These are phyloP conservation scores for Phrynocephalus versicolor DNA, from an alignment of 2,113 vertebrate species.

Conservation along the genomic window DNA sequence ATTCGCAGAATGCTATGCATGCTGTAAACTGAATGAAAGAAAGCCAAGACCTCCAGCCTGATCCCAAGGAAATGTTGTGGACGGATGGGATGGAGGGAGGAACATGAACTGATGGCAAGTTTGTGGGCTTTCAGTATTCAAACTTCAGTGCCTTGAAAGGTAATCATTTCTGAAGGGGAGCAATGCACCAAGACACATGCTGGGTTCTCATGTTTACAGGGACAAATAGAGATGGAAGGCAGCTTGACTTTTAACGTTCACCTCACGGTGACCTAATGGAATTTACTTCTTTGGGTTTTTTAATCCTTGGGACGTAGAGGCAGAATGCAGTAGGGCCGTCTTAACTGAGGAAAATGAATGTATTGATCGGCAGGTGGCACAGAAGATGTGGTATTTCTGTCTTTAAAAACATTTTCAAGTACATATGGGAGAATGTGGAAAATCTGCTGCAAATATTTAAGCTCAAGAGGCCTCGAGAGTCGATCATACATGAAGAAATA, in stretches of 20 bases:
- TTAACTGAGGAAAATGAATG: not conserved
- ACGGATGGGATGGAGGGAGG: no score
- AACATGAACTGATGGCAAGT: not conserved
- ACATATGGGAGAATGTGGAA: not conserved
- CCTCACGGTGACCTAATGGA: not conserved
- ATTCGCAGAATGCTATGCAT: not conserved
- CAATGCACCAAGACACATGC: not conserved
- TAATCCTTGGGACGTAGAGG: conserved; percentile 3
- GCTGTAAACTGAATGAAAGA: not conserved
- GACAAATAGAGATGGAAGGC: not conserved
- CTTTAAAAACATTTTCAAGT: conserved; percentile 16
- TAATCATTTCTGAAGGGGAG: not conserved
- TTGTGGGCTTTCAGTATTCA: not conserved
- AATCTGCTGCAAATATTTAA: not conserved
- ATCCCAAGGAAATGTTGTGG: not conserved
- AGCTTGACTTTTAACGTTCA: not conserved
- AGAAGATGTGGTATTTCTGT: not conserved
- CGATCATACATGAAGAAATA: not conserved
- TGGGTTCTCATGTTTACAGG: not conserved
- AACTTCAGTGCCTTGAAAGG: not conserved
- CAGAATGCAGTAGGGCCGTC: not conserved
- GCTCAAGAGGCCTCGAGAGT: not conserved
- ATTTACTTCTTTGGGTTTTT: not conserved
- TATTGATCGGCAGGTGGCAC: not conserved
- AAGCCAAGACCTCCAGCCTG: not conserved